These are phyloP conservation scores for Urechis unicinctus DNA, from an alignment of 2,888 invertebrate genomes.

Conservation along the genomic window DNA sequence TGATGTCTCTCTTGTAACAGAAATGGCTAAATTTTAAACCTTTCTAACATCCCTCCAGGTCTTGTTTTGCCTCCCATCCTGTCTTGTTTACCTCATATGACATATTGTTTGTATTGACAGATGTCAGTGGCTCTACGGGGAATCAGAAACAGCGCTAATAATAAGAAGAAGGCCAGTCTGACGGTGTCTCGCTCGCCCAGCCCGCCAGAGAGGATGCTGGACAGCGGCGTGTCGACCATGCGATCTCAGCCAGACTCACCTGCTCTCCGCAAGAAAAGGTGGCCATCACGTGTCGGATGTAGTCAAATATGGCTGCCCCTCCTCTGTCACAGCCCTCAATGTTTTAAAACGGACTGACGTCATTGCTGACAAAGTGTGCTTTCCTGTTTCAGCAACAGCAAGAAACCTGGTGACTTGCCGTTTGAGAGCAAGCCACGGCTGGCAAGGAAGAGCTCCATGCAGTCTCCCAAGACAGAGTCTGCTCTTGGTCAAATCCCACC, in stretches of 20 bases:
- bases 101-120: too few species aligned
- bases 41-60: too few species aligned
- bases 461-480: slow-evolving; percentile 4
- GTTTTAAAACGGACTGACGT: too few species aligned
- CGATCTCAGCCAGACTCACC: background rate
- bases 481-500: background rate
- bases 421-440: slow-evolving; percentile 32
- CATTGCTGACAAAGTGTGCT: background rate
- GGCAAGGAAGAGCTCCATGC: slow-evolving; percentile 25
- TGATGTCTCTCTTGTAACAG: too few species aligned
- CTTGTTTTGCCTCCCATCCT: too few species aligned
- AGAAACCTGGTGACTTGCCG: slow-evolving; percentile 31
- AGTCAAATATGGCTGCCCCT: too few species aligned
- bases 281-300: too few species aligned
- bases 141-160: background rate
- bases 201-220: background rate
- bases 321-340: too few species aligned
- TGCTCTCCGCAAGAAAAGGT: too few species aligned
- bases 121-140: background rate
- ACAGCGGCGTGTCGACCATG: background rate
- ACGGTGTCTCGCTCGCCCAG: background rate
- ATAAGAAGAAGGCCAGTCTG: background rate
- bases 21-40: too few species aligned
- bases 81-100: too few species aligned
- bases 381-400: background rate